Evolutionary conservation across 2,888 invertebrate species (phyloP).

Genomic region (Epinotia nisella): DNA sequence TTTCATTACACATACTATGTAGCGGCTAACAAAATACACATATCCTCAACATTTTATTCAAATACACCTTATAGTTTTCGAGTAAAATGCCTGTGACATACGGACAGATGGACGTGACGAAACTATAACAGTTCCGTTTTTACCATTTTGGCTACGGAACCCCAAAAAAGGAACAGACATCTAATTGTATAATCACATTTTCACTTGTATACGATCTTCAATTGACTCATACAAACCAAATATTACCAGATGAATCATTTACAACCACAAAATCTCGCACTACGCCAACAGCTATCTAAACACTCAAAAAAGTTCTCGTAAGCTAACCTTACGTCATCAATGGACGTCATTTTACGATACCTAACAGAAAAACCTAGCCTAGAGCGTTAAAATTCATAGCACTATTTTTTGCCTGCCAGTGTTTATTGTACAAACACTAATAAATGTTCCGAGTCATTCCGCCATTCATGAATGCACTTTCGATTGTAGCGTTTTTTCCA

Average conservation of each 20-base stretch:
- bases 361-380: conserved; percentile 31
- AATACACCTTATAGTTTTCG: too few relatives aligned
- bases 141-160: too few relatives aligned
- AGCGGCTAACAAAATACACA: too few relatives aligned
- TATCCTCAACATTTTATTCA: too few relatives aligned
- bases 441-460: conserved; percentile 30
- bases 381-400: conserved; percentile 19
- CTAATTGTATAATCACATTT: neutral
- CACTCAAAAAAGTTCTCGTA: neutral
- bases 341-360: conserved; percentile 13
- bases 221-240: neutral
- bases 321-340: conserved; percentile 5
- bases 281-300: neutral
- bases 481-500: conserved; percentile 33
- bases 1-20: too few relatives aligned
- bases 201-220: neutral
- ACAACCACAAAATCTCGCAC: conserved; percentile 2
- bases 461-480: conserved; percentile 43
- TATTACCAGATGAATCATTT: neutral
- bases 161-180: neutral
- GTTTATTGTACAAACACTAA: conserved; percentile 35
- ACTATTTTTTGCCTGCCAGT: conserved; percentile 42
- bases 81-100: too few relatives aligned
- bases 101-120: too few relatives aligned
- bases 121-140: too few relatives aligned